A percentile compares a stretch with the other conserved stretches of the same genome.
These are phyloP conservation scores for Drosophila antonietae DNA, from an alignment of 2,888 invertebrate genomes.

Conservation along the genomic window DNA sequence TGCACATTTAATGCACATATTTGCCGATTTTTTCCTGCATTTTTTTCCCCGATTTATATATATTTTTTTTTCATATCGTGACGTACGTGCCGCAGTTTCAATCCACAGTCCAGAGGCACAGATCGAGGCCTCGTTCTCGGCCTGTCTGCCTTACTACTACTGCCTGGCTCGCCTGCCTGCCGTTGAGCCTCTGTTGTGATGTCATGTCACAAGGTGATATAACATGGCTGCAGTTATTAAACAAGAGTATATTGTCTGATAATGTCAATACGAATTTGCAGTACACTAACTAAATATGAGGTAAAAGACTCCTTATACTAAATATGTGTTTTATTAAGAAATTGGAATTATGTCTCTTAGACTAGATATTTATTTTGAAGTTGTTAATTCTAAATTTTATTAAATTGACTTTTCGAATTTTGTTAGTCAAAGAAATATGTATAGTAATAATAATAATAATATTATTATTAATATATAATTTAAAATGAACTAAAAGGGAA, in stretches of 20 bases:
- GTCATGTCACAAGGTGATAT: conserved; percentile 83
- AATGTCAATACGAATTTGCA: conserved; percentile 3
- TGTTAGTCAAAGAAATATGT: too few species aligned
- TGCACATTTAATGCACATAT: conserved; percentile 79
- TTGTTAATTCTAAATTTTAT: too few species aligned
- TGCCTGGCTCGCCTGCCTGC: conserved; percentile 3
- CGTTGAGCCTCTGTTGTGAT: conserved; percentile 55
- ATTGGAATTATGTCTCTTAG: too few species aligned
- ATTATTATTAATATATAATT: too few species aligned
- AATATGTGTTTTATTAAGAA: too few species aligned
- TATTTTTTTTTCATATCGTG: conserved; percentile 71
- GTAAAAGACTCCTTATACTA: too few species aligned
- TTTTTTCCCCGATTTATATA: conserved; percentile 10
- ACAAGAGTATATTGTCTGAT: conserved; percentile 31
- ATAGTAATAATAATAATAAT: too few species aligned
- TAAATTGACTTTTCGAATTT: too few species aligned
- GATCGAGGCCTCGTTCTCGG: conserved; percentile 25
- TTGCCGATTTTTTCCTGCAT: conserved; percentile 40
- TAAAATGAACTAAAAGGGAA: too few species aligned
- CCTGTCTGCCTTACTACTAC: conserved; percentile 1
- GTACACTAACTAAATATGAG: conserved; percentile 18
- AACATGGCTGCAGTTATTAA: conserved; percentile 79
- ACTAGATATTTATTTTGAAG: too few species aligned
- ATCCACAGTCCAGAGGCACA: conserved; percentile 39
- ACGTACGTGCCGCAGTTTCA: conserved; percentile 80